A percentile compares a stretch with the other conserved stretches of the same genome.
Conservation (phyloP, 2,888 invertebrate genomes). For the Pecten maximus region DNA sequence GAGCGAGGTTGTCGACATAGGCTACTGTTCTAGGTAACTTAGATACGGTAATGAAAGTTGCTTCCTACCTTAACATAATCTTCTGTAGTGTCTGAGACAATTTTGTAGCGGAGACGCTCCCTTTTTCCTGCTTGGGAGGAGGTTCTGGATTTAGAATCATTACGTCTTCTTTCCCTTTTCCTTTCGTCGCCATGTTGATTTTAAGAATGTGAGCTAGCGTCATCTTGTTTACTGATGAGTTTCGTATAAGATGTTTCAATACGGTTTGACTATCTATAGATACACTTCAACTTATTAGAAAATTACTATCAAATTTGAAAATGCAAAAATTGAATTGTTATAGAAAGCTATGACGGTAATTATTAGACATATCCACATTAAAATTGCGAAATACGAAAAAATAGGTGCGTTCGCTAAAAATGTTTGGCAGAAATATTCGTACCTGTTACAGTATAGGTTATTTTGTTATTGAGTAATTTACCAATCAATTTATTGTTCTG, state of each 20-base stretch:
- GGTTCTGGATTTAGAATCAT: neutral
- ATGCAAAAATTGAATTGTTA: neutral
- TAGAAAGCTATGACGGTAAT: neutral
- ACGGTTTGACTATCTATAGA: neutral
- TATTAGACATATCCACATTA: neutral
- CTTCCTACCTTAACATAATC: neutral
- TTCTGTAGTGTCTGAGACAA: neutral
- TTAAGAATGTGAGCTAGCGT: neutral
- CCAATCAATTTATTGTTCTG: too few species aligned
- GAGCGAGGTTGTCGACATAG: too few species aligned
- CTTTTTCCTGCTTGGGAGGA: neutral
- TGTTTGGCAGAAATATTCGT: too few species aligned
- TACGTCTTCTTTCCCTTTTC: neutral
- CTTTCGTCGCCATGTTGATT: slow-evolving; percentile 18
- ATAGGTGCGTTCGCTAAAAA: neutral
- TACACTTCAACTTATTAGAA: neutral
- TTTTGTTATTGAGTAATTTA: too few species aligned
- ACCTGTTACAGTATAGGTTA: too few species aligned
- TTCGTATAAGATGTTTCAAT: neutral
- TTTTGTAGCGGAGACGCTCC: neutral
- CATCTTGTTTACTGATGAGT: neutral
- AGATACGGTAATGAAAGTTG: neutral
- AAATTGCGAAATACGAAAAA: slow-evolving; percentile 23
- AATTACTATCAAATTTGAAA: neutral
- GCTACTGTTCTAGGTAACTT: too few species aligned